phyloP scores from a whole-genome alignment of 2,797 vertebrate species.

The Pagetopsis macropterus region DNA sequence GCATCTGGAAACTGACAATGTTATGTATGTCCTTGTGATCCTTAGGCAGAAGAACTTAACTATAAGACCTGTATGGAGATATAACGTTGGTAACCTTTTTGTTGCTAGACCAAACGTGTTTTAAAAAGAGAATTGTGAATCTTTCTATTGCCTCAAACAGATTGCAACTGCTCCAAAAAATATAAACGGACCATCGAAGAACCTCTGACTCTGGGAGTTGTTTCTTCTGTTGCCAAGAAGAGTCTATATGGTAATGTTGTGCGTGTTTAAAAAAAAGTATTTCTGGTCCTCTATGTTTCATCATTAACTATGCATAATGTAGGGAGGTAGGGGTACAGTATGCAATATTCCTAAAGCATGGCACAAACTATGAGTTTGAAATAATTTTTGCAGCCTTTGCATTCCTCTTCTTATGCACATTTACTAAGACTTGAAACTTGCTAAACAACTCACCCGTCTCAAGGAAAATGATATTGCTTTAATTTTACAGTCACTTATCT shows the following conservation, averaged over 20 bases:
- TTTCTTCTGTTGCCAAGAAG: constrained; percentile 57
- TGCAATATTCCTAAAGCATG: not conserved
- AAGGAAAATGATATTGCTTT: not conserved
- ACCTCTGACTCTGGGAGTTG: constrained; percentile 61
- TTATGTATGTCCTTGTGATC: constrained; percentile 82
- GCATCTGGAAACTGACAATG: constrained; percentile 74
- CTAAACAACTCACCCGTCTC: constrained; percentile 7
- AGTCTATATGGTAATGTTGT: constrained; percentile 8
- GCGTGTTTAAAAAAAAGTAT: not conserved
- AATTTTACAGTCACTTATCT: not conserved
- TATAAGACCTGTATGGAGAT: constrained; percentile 79
- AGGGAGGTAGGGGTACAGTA: not conserved
- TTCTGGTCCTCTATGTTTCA: not conserved
- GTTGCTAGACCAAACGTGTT: constrained; percentile 86
- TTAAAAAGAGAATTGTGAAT: constrained; percentile 84
- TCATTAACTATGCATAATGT: not conserved
- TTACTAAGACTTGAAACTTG: no score
- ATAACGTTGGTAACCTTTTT: constrained; percentile 80
- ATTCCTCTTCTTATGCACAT: not conserved
- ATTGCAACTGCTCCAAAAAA: constrained; percentile 87
- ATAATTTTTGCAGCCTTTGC: not conserved
- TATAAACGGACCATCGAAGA: constrained; percentile 84
- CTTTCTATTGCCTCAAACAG: constrained; percentile 87
- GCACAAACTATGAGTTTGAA: not conserved
- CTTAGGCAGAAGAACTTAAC: constrained; percentile 79